Base-by-base conservation (phyloP, 2,888 invertebrate genomes). In the Rotaria socialis region DNA sequence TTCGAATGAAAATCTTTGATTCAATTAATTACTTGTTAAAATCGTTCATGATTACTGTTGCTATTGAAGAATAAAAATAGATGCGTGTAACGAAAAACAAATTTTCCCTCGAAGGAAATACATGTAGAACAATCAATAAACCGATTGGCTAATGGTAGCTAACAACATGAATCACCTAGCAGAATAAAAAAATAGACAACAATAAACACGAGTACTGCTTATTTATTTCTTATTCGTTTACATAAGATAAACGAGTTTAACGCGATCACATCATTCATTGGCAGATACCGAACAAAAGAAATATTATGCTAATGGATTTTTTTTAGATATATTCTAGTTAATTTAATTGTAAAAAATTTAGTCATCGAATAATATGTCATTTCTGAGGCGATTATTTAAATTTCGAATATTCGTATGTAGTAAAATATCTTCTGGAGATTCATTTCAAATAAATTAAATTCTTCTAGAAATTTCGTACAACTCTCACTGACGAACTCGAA, bases 381-480 rank as follows among this genome's bases (percentile, higher is more conserved):
- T 80, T 80, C 47, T 43, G 24, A 80, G n/a, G 47, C 80, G 47
- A 47, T 80, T 43, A 47, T 80, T 80, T n/a, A 80, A 47, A 6
- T 80, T 80, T 47, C 80, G 80, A 80, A 47, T 47, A 24, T 80
- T 80, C n/a, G 80, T 80, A 80, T 47, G 80, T 80, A n/a, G 24
- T 47, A 7, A 43, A 7, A 35, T 19, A 67, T 24, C 2, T n/a
- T 19, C 0, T 41, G 5, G 10, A 43, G 3, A 11, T 24, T 24
- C 24, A 41, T 43, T 22, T 47, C 0, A 1, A 41, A 35, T 41
- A 7, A 19, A n/a, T 80, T 80, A 0, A 11, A 47, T 47, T 80
- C 11, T 80, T 80, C 2, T n/a, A 80, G 80, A 80, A 80, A 80
- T 80, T 80, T 80, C 80, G 80, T 43, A 80, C 47, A n/a, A 80